phyloP scores from a whole-genome alignment of 2,113 vertebrate genomes.

The human region GRCh38 chrX:132597501-132598000 shows the following conservation, averaged over 20 bases:
- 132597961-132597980: background rate
- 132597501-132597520: background rate
- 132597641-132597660: background rate
- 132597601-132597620: background rate
- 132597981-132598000: slow-evolving; percentile 38
- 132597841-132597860: background rate
- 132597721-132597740: background rate
- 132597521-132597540: background rate
- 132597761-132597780: background rate
- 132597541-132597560: background rate
- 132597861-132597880: background rate
- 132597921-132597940: background rate
- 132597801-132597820: background rate
- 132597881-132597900: background rate
- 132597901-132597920: background rate
- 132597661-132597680: background rate
- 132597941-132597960: background rate
- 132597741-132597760: background rate
- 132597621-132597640: background rate
- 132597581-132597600: background rate
- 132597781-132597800: background rate
- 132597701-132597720: background rate
- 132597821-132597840: background rate
- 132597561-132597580: background rate
- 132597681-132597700: slow-evolving; percentile 9